These are phyloP conservation scores for Mola mola DNA, from an alignment of 2,113 vertebrate genomes.

Conservation along the genomic window DNA sequence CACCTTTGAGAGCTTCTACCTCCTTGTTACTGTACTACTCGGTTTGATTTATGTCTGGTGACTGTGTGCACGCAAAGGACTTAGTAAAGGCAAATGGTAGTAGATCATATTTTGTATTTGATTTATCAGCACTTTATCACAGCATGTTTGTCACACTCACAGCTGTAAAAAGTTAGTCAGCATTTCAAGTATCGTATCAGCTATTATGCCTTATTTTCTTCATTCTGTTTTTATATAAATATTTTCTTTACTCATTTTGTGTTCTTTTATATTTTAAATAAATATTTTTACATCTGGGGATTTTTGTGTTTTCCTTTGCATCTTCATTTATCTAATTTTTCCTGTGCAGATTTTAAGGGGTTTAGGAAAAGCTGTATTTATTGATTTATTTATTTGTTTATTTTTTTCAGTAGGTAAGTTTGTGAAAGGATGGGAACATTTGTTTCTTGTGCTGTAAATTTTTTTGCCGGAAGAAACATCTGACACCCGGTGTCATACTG, in stretches of 20 bases:
- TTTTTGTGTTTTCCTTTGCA: neutral
- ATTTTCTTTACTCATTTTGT: slow-evolving; percentile 9
- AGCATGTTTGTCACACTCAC: slow-evolving; percentile 20
- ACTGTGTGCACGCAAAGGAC: slow-evolving; percentile 20
- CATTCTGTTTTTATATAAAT: slow-evolving; percentile 6
- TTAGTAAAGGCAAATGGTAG: slow-evolving; percentile 6
- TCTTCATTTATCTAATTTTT: neutral
- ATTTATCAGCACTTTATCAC: slow-evolving; percentile 48
- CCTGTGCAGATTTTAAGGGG: too few relatives aligned
- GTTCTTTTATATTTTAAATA: slow-evolving; percentile 4
- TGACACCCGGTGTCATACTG: slow-evolving; percentile 76
- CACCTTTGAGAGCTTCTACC: slow-evolving; percentile 19
- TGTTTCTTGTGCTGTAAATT: neutral
- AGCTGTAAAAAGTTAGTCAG: slow-evolving; percentile 17
- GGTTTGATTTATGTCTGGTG: slow-evolving; percentile 22
- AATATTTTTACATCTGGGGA: neutral
- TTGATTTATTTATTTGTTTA: neutral
- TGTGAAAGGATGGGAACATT: neutral
- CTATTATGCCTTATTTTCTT: slow-evolving; percentile 6
- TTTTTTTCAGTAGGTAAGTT: neutral
- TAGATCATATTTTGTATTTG: slow-evolving; percentile 4
- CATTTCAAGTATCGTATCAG: slow-evolving; percentile 14
- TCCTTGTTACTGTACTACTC: slow-evolving; percentile 24
- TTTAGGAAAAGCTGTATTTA: too few relatives aligned
- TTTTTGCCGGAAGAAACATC: slow-evolving; percentile 1